Conservation (phyloP, 2,888 invertebrate species). For the Cantharis rufa region DNA sequence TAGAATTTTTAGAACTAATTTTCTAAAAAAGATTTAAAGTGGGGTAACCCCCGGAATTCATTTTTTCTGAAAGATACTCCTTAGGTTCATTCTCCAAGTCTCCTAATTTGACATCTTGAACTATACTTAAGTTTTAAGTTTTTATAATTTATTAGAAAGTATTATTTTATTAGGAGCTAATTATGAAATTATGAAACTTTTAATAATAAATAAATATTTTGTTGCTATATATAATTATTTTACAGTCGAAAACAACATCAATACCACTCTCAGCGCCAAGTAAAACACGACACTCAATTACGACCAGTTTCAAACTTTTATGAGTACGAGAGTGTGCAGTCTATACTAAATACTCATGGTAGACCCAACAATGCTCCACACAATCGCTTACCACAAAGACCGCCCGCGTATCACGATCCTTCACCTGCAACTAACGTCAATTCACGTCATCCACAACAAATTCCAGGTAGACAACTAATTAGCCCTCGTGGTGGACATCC, state of each 20-base stretch:
- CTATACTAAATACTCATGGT: constrained; percentile 56
- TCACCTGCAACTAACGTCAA: constrained; percentile 43
- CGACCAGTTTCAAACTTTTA: constrained; percentile 83
- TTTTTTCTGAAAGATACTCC: too few species aligned
- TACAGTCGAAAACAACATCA: constrained; percentile 69
- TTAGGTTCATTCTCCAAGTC: too few species aligned
- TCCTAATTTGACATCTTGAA: too few species aligned
- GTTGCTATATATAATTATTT: constrained; percentile 20
- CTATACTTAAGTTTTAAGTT: too few species aligned
- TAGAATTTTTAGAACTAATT: too few species aligned
- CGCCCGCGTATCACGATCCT: constrained; percentile 39
- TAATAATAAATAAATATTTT: too few species aligned
- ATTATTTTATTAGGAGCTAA: too few species aligned
- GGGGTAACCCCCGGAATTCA: too few species aligned
- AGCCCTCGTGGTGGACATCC: constrained; percentile 27
- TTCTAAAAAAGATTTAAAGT: too few species aligned
- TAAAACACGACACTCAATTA: constrained; percentile 54
- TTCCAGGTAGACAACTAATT: constrained; percentile 8
- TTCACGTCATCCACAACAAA: constrained; percentile 40
- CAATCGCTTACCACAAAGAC: constrained; percentile 46
- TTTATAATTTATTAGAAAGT: too few species aligned
- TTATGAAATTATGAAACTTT: too few species aligned
- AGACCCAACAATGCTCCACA: constrained; percentile 45
- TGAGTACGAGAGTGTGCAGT: constrained; percentile 80
- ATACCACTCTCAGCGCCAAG: constrained; percentile 64